Evolutionary conservation across 2,797 vertebrate species (phyloP).

Genomic region (Gorsachius magnificus): DNA sequence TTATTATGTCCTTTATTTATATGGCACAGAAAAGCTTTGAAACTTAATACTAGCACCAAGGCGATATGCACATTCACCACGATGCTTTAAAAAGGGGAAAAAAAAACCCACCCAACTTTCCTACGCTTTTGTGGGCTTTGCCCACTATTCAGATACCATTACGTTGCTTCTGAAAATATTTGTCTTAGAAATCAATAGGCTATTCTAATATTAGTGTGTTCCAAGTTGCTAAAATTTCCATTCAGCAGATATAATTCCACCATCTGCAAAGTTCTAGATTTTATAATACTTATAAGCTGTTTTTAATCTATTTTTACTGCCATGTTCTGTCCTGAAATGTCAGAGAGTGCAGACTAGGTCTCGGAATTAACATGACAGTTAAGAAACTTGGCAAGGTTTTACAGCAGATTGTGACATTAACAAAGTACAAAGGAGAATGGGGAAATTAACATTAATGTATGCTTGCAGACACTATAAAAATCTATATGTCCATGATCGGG

Average conservation of each 20-base stretch:
- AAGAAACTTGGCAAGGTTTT: constrained; percentile 84
- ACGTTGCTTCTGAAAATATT: constrained; percentile 76
- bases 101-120: neutral
- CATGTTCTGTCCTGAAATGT: constrained; percentile 87
- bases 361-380: constrained; percentile 86
- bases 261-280: constrained; percentile 85
- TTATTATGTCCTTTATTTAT: constrained; percentile 70
- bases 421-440: constrained; percentile 82
- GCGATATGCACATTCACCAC: constrained; percentile 9
- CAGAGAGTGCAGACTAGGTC: constrained; percentile 82
- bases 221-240: constrained; percentile 73
- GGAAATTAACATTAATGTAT: constrained; percentile 81
- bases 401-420: constrained; percentile 86
- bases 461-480: constrained; percentile 81
- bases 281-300: constrained; percentile 86
- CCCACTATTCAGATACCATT: constrained; percentile 6
- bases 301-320: constrained; percentile 88
- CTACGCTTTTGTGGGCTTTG: constrained; percentile 27
- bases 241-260: constrained; percentile 77
- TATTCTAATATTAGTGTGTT: constrained; percentile 76
- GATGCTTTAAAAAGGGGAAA: constrained; percentile 30
- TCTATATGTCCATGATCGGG: constrained; percentile 80
- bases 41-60: constrained; percentile 52
- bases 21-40: constrained; percentile 69
- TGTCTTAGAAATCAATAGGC: constrained; percentile 77